Base-by-base conservation (phyloP, 2,888 invertebrate species). In the Rhyacophila evoluta region DNA sequence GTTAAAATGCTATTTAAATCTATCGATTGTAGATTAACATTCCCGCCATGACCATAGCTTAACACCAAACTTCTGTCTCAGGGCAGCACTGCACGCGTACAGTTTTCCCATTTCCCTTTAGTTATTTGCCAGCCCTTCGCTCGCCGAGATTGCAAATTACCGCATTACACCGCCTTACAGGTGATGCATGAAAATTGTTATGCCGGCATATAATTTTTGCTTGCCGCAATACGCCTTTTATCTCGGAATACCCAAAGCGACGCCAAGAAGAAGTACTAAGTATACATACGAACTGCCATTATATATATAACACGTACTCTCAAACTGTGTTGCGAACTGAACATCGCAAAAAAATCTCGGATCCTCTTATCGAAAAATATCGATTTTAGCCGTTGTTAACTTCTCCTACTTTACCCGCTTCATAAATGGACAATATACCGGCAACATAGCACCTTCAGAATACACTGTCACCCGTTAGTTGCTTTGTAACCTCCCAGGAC, bases 181-280 rank as follows among this genome's bases (percentile, higher is more conserved):
- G 89, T 89, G 89, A 89, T 89, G 88, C 89, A 89, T 89, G 55
- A 87, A 89, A 87, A 89, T 89, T 89, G 89, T 89, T 89, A 89
- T 89, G 89, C 87, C 86, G 55, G 88, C 89, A 89, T 89, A 89
- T 89, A 89, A 89, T 89, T 89, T 89, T 88, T 55, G 55, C 55
- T 19, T 55, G 55, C 55, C 55, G 55, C 88, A 87, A 86, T 88
- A 87, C 88, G 87, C 88, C 89, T 89, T 87, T 89, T 89, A 89
- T 89, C 89, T 88, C 86, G 87, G 87, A 88, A 27, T 69, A 28
- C 69, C 69, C 28, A 33, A 28, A 28, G 69, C 69, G 69, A 69
- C 69, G 29, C 69, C 6, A 12, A 28, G 29, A n/a, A 69, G 69
- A 29, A 33, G 33, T 28, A 55, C 15, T 15, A 19, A 38, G 38